phyloP scores from a whole-genome alignment of 1,140 invertebrate species.

The Drosophila jambulina region DNA sequence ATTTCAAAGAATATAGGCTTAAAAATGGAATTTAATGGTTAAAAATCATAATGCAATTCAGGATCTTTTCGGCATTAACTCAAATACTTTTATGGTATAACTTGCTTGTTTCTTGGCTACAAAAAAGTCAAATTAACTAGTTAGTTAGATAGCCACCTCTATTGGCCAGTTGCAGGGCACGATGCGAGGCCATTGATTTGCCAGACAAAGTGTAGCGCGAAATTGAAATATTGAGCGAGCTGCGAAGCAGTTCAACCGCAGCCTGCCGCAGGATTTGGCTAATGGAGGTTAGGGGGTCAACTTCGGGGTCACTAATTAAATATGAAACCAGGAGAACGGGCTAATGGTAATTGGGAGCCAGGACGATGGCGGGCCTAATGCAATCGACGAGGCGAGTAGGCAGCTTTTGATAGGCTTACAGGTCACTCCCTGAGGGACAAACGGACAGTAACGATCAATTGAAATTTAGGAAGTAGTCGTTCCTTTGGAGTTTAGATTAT shows the following conservation, averaged over 20 bases:
- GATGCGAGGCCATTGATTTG: constrained; percentile 65
- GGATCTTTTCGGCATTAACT: too few relatives aligned
- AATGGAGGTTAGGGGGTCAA: constrained; percentile 36
- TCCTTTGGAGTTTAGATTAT: neutral
- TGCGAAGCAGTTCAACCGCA: constrained; percentile 60
- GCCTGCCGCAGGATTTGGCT: constrained; percentile 24
- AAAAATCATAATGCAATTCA: too few relatives aligned
- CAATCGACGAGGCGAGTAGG: constrained; percentile 21
- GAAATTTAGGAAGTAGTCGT: too few relatives aligned
- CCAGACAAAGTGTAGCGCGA: constrained; percentile 63
- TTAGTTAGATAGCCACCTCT: constrained; percentile 10
- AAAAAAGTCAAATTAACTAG: neutral
- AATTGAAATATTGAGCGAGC: constrained; percentile 77
- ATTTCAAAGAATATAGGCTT: too few relatives aligned
- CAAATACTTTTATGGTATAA: too few relatives aligned
- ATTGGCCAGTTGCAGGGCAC: constrained; percentile 17
- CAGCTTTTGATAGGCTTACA: constrained; percentile 5
- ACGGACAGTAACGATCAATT: neutral
- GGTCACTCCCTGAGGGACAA: neutral
- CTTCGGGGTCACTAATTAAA: constrained; percentile 49
- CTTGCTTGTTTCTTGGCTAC: neutral
- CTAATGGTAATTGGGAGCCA: constrained; percentile 29
- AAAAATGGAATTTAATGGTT: too few relatives aligned
- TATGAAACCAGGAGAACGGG: constrained; percentile 49
- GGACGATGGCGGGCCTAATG: constrained; percentile 10